These are phyloP conservation scores for Lagopus muta DNA, from an alignment of 2,113 vertebrate genomes.

Conservation along the genomic window DNA sequence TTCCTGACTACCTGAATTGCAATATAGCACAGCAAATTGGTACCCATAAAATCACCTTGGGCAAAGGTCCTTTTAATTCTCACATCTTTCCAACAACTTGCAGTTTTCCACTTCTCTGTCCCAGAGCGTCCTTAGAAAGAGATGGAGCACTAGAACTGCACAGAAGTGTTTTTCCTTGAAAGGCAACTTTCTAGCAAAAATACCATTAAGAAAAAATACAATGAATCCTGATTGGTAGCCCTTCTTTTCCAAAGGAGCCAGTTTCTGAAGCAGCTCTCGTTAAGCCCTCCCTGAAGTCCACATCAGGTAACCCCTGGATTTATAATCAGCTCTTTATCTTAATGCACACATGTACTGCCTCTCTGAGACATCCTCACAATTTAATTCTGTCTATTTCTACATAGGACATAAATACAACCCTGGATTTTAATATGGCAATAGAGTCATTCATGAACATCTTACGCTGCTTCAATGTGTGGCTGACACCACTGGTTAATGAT, in stretches of 20 bases:
- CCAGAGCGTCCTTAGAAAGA: background rate
- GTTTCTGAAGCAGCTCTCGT: background rate
- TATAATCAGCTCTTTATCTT: constrained; percentile 12
- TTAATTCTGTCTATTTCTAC: background rate
- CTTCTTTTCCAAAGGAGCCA: background rate
- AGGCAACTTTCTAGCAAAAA: background rate
- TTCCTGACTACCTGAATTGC: background rate
- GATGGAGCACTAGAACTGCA: background rate
- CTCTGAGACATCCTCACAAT: background rate
- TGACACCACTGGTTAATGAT: background rate
- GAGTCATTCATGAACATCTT: background rate
- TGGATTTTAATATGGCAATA: background rate
- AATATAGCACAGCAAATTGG: background rate
- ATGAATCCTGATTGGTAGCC: background rate
- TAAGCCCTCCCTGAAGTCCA: background rate
- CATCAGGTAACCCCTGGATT: background rate
- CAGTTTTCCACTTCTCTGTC: background rate
- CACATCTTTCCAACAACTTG: background rate
- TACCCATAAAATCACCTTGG: background rate
- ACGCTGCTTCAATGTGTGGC: background rate
- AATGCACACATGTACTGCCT: background rate
- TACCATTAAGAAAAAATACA: background rate
- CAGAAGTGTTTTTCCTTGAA: background rate
- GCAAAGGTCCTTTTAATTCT: background rate
- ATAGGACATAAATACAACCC: background rate